These are phyloP conservation scores for Prosapia bicincta DNA, from an alignment of 2,888 invertebrate species.

Conservation along the genomic window DNA sequence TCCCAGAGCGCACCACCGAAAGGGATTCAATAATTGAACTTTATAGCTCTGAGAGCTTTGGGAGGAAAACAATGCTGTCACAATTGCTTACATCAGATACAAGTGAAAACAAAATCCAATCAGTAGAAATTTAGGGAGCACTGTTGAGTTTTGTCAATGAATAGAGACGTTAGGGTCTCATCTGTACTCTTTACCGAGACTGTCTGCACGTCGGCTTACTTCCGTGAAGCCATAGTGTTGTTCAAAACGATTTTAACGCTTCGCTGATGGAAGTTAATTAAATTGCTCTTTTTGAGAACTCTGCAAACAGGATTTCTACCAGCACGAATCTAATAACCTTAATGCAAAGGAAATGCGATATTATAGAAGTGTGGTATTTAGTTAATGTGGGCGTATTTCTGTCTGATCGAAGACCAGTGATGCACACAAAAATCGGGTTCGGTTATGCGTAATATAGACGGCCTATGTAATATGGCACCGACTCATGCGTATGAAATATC, in stretches of 20 bases:
- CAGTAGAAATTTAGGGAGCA: not conserved
- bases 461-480: too few species aligned
- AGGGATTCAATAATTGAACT: constrained; percentile 1
- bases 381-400: too few species aligned
- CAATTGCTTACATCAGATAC: not conserved
- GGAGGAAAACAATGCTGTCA: not conserved
- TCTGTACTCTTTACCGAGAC: not conserved
- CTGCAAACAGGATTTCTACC: not conserved
- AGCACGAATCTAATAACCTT: not conserved
- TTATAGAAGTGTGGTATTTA: too few species aligned
- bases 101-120: not conserved
- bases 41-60: not conserved
- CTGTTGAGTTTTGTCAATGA: not conserved
- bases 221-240: not conserved
- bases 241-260: not conserved
- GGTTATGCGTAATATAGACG: too few species aligned
- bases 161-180: not conserved
- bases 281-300: not conserved
- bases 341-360: not conserved
- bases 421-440: too few species aligned
- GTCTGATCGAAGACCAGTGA: too few species aligned
- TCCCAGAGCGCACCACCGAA: not conserved
- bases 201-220: not conserved
- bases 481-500: too few species aligned
- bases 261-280: not conserved